Evolutionary conservation across 2,113 vertebrate species (phyloP).

Genomic region (Hyla sarda): DNA sequence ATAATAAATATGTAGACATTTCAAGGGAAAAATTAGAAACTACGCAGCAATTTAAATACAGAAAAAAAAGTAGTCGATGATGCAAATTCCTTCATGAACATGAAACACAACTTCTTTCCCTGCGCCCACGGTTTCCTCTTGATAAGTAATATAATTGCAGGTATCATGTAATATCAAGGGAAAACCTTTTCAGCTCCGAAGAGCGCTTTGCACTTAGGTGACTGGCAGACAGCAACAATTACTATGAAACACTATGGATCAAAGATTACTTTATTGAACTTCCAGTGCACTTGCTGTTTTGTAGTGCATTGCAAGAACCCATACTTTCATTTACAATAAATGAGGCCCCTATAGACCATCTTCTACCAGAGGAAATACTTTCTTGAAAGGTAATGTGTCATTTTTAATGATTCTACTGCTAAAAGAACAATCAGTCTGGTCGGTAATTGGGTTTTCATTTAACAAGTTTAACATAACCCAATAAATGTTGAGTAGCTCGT

Average conservation of each 20-base stretch:
- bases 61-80: background rate
- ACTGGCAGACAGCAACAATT: conserved; percentile 53
- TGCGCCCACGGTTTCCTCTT: background rate
- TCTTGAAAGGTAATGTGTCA: conserved; percentile 56
- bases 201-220: conserved; percentile 21
- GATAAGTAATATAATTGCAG: conserved; percentile 34
- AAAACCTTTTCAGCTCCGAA: conserved; percentile 37
- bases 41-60: background rate
- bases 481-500: conserved; percentile 35
- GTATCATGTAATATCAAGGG: conserved; percentile 43
- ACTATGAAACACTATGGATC: conserved; percentile 47
- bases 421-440: conserved; percentile 52
- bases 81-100: background rate
- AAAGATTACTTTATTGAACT: conserved; percentile 51
- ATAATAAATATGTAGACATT: background rate
- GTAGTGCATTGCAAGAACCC: conserved; percentile 38
- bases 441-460: conserved; percentile 55
- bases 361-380: conserved; percentile 52
- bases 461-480: conserved; percentile 49
- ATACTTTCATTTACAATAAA: conserved; percentile 57
- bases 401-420: conserved; percentile 56
- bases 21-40: conserved; percentile 2
- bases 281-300: conserved; percentile 40
- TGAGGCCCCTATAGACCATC: conserved; percentile 58
- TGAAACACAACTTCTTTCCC: background rate